These are phyloP conservation scores for Neolamprologus multifasciatus DNA, from an alignment of 2,797 vertebrate genomes.

Conservation along the genomic window DNA sequence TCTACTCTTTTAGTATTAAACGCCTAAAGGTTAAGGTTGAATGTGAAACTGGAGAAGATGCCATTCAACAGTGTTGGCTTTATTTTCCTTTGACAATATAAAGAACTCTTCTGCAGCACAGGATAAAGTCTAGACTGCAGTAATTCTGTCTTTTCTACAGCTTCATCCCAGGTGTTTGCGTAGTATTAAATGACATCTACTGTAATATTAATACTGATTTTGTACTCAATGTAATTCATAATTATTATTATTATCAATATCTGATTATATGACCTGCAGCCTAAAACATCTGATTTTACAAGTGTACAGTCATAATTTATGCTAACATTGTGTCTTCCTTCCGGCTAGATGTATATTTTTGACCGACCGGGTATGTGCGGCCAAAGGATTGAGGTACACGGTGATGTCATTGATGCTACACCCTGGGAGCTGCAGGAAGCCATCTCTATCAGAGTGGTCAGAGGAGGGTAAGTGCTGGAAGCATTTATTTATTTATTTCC, in stretches of 20 bases:
- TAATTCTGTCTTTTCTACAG: neutral
- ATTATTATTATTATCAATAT: neutral
- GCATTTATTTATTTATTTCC: neutral
- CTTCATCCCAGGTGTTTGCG: accelerated
- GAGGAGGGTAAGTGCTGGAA: conserved; percentile 82
- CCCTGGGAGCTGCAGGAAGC: conserved; percentile 80
- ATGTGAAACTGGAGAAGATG: neutral
- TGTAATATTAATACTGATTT: neutral
- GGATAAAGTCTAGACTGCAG: neutral
- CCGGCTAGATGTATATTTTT: conserved; percentile 82
- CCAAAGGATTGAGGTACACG: conserved; percentile 77
- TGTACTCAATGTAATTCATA: neutral
- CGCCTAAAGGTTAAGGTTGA: neutral
- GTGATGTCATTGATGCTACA: conserved; percentile 78
- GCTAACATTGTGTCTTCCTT: neutral
- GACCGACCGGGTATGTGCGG: conserved; percentile 78
- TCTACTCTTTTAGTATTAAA: neutral
- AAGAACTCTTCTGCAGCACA: neutral
- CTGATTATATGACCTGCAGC: neutral
- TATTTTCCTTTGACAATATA: neutral
- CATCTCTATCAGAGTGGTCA: conserved; percentile 85
- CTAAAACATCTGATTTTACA: neutral
- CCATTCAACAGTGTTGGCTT: neutral
- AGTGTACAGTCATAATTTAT: neutral
- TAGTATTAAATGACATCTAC: neutral